Percentiles rank a stretch among this genome's conserved stretches.
Conservation (phyloP, 2,113 vertebrate genomes). For the Ameiurus melas region DNA sequence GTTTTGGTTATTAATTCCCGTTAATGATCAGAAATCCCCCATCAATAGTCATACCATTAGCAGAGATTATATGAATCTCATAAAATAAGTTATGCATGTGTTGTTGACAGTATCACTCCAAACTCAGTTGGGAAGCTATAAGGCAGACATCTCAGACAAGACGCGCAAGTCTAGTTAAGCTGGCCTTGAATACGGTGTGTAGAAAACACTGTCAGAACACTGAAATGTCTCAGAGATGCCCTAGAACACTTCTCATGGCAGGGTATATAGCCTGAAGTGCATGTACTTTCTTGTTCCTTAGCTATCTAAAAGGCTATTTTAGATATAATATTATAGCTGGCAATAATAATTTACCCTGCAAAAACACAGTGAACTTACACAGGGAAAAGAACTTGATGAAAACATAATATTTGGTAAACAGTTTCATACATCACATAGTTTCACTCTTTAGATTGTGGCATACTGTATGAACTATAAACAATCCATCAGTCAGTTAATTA, state of each 20-base stretch:
- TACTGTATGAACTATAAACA: neutral
- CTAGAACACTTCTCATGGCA: neutral
- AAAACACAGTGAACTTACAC: neutral
- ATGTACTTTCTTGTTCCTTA: neutral
- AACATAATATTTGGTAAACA: neutral
- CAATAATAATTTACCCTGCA: neutral
- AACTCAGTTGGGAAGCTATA: neutral
- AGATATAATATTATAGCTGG: neutral
- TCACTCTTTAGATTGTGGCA: neutral
- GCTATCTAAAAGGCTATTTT: neutral
- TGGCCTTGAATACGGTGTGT: neutral
- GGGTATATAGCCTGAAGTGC: too few relatives aligned
- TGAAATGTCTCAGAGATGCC: neutral
- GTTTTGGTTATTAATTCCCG: neutral
- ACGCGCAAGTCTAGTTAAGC: neutral
- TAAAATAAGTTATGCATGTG: neutral
- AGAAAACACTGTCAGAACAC: neutral
- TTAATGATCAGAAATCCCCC: constrained; percentile 2
- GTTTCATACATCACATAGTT: neutral
- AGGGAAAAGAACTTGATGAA: neutral
- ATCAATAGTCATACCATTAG: neutral
- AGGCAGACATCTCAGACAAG: neutral
- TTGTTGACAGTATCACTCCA: neutral
- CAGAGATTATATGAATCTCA: neutral
- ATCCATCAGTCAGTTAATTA: neutral